Conservation (phyloP, 2,888 invertebrate species). For the Myathropa florea region DNA sequence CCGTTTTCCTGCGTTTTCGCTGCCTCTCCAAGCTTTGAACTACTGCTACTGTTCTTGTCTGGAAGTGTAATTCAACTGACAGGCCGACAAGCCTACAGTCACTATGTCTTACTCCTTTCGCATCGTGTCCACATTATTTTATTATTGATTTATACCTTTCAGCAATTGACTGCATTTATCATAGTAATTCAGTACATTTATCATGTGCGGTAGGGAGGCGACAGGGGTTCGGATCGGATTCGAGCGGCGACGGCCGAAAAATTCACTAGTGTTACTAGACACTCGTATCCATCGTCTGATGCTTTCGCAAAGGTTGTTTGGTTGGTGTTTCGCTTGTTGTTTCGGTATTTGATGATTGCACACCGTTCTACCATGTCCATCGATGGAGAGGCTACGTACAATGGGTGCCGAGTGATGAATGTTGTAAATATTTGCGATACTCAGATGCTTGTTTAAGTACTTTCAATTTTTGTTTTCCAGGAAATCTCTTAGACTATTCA, state of each 20-base stretch:
- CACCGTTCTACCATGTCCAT: conserved; percentile 27
- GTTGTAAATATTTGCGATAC: conserved; percentile 35
- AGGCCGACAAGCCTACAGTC: conserved; percentile 66
- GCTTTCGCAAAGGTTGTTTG: too few species aligned
- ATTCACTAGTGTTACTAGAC: conserved; percentile 24
- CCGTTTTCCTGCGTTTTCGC: conserved; percentile 34
- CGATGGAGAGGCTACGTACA: conserved; percentile 7
- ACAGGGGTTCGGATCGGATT: neutral
- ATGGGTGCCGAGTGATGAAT: conserved; percentile 37
- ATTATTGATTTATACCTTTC: conserved; percentile 81
- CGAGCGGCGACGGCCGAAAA: conserved; percentile 28
- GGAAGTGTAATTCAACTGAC: conserved; percentile 70
- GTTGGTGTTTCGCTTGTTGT: conserved; percentile 46
- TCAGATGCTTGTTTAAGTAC: conserved; percentile 10
- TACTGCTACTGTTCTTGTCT: conserved; percentile 70
- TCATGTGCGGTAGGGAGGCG: conserved; percentile 75
- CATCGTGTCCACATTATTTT: conserved; percentile 74
- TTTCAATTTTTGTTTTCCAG: conserved; percentile 15
- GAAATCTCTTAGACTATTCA: neutral
- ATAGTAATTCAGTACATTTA: conserved; percentile 81
- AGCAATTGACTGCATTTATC: conserved; percentile 81
- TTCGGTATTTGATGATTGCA: conserved; percentile 54
- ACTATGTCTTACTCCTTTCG: conserved; percentile 67
- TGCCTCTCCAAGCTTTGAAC: conserved; percentile 32
- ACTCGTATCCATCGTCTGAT: conserved; percentile 40